Conservation (phyloP, 1,140 invertebrate species). For the Euura saliciscinereae region DNA sequence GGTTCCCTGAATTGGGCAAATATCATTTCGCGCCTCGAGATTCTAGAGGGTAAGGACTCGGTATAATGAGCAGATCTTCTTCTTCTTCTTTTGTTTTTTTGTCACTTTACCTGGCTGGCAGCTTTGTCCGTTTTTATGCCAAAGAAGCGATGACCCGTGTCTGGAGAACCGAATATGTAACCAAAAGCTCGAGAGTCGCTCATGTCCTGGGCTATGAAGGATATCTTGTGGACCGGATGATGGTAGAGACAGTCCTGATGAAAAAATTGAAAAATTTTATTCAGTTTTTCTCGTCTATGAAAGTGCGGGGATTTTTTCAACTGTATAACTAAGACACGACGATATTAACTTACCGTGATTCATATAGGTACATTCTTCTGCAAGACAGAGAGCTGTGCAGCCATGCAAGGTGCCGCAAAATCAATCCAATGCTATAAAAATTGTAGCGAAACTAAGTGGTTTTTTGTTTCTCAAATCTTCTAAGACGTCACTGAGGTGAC, state of each 20-base stretch:
- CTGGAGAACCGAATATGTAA: conserved; percentile 96
- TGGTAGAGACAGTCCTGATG: conserved; percentile 92
- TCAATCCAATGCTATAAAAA: conserved; percentile 10
- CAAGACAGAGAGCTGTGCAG: neutral
- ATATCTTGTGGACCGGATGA: conserved; percentile 98
- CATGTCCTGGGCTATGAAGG: conserved; percentile 98
- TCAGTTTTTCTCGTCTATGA: neutral
- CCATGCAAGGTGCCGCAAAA: conserved; percentile 14
- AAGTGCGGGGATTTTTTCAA: neutral
- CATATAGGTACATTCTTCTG: neutral
- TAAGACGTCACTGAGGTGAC: too few species aligned
- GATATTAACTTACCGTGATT: conserved; percentile 1
- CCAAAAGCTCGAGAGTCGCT: conserved; percentile 96
- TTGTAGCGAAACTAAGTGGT: neutral
- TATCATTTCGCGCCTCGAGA: conserved; percentile 43
- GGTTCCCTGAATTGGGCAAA: conserved; percentile 47
- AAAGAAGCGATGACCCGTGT: conserved; percentile 96
- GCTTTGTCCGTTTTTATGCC: conserved; percentile 99
- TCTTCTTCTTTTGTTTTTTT: neutral
- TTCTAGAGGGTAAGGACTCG: neutral
- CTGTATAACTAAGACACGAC: neutral
- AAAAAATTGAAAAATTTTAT: conserved; percentile 16
- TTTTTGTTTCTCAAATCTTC: neutral
- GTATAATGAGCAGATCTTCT: conserved; percentile 25
- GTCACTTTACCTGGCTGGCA: conserved; percentile 79